A percentile compares a stretch with the other conserved stretches of the same genome.
These are phyloP conservation scores for Volucella inflata DNA, from an alignment of 2,888 invertebrate genomes.

Conservation along the genomic window DNA sequence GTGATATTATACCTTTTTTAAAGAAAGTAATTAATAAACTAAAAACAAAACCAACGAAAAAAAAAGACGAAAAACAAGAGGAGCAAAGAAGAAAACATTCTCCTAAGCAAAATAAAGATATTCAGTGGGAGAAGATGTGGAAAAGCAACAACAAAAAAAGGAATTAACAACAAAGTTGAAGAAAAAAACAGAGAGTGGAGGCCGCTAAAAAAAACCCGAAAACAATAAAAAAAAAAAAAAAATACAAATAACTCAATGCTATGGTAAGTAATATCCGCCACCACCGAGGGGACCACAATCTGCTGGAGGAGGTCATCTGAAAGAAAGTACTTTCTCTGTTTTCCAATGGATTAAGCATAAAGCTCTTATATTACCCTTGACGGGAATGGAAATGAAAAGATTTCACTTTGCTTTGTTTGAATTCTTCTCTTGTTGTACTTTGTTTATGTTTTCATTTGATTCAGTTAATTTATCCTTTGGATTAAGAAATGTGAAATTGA, in stretches of 20 bases:
- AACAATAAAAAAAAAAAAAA: too few species aligned
- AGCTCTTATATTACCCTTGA: slow-evolving; percentile 73
- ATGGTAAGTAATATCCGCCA: slow-evolving; percentile 29
- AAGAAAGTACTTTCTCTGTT: slow-evolving; percentile 75
- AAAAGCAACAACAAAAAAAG: slow-evolving; percentile 10
- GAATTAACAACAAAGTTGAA: slow-evolving; percentile 32
- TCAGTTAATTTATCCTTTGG: slow-evolving; percentile 39
- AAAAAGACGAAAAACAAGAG: background rate
- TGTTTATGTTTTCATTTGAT: slow-evolving; percentile 56
- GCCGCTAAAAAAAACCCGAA: slow-evolving; percentile 9
- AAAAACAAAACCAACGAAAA: slow-evolving; percentile 11
- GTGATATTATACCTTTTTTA: slow-evolving; percentile 57
- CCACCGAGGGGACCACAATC: slow-evolving; percentile 54
- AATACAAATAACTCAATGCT: slow-evolving; percentile 29
- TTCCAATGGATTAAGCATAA: slow-evolving; percentile 75
- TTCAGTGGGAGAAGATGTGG: background rate
- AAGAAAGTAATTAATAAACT: slow-evolving; percentile 72
- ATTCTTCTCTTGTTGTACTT: slow-evolving; percentile 41
- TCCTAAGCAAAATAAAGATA: slow-evolving; percentile 16
- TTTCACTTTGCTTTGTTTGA: slow-evolving; percentile 68
- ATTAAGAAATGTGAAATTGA: slow-evolving; percentile 36
- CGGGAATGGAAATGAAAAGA: slow-evolving; percentile 67
- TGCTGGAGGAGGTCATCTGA: slow-evolving; percentile 74
- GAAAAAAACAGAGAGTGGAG: slow-evolving; percentile 19
- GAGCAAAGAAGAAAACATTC: slow-evolving; percentile 4